Percentiles rank a stretch among this genome's conserved stretches.
phyloP scores from a whole-genome alignment of 2,113 vertebrate species.

The Pelecanoides urinatrix region DNA sequence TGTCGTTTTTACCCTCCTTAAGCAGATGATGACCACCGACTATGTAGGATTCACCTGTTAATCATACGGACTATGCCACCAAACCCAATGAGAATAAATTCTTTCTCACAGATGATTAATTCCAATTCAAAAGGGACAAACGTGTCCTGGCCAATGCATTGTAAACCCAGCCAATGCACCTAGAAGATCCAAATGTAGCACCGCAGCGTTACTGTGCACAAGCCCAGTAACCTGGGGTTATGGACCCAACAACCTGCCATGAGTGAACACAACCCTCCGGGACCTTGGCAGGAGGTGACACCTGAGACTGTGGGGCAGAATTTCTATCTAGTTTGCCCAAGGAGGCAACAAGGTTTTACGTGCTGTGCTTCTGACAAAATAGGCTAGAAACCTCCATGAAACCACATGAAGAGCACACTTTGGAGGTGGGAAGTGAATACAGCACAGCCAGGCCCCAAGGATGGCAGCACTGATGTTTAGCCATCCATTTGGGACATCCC shows the following conservation, averaged over 20 bases:
- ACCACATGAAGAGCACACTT: background rate
- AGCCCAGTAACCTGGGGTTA: background rate
- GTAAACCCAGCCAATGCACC: background rate
- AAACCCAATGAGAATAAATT: background rate
- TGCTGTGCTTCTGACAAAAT: background rate
- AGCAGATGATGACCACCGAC: background rate
- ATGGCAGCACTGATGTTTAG: background rate
- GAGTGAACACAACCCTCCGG: background rate
- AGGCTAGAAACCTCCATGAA: background rate
- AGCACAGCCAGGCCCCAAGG: background rate
- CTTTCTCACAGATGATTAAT: background rate
- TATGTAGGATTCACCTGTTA: background rate
- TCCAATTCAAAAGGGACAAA: background rate
- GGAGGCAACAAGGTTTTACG: background rate
- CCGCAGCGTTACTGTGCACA: background rate
- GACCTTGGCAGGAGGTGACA: background rate
- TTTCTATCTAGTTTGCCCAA: background rate
- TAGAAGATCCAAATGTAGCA: background rate
- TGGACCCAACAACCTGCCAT: too few species aligned
- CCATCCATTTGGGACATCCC: background rate
- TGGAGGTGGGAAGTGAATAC: too few species aligned
- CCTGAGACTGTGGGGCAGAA: background rate
- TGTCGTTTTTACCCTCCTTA: background rate
- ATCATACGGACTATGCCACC: background rate
- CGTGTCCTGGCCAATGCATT: accelerated